Evolutionary conservation across 2,888 invertebrate species (phyloP).

Genomic region (Lochmaea capreae): DNA sequence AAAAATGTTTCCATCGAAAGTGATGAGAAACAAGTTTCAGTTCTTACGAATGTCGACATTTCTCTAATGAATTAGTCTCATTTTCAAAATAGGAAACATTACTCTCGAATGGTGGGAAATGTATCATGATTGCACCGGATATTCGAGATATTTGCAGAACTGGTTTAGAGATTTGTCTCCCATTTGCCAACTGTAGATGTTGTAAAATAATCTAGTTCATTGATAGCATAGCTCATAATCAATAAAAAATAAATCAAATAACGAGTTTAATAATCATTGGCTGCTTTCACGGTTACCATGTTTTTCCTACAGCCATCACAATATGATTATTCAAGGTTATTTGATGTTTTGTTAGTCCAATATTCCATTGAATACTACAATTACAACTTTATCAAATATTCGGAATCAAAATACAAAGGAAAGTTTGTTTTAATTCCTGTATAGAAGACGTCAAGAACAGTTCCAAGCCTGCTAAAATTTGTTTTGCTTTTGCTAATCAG

Average conservation of each 20-base stretch:
- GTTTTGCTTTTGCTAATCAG: too few relatives aligned
- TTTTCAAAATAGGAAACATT: constrained; percentile 34
- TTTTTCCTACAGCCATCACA: neutral
- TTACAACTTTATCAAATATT: neutral
- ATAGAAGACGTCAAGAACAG: too few relatives aligned
- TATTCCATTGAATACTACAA: neutral
- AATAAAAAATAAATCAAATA: neutral
- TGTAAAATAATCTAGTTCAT: constrained; percentile 24
- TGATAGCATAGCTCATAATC: constrained; percentile 13
- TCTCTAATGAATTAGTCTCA: constrained; percentile 30
- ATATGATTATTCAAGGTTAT: neutral
- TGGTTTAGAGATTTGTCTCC: constrained; percentile 29
- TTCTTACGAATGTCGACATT: constrained; percentile 3
- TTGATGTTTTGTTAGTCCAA: neutral
- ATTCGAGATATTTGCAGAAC: constrained; percentile 31
- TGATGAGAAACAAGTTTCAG: constrained; percentile 16
- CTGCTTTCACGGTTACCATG: neutral
- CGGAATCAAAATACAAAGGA: neutral
- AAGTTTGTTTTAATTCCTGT: neutral
- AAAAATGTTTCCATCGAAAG: constrained; percentile 17
- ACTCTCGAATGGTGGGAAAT: constrained; percentile 35
- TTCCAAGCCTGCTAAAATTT: too few relatives aligned
- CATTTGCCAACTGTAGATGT: constrained; percentile 21
- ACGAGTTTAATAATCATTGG: neutral
- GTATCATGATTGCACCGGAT: constrained; percentile 31